These are phyloP conservation scores for Stenopsyche tienmushanensis DNA, from an alignment of 1,140 invertebrate species.

Conservation along the genomic window DNA sequence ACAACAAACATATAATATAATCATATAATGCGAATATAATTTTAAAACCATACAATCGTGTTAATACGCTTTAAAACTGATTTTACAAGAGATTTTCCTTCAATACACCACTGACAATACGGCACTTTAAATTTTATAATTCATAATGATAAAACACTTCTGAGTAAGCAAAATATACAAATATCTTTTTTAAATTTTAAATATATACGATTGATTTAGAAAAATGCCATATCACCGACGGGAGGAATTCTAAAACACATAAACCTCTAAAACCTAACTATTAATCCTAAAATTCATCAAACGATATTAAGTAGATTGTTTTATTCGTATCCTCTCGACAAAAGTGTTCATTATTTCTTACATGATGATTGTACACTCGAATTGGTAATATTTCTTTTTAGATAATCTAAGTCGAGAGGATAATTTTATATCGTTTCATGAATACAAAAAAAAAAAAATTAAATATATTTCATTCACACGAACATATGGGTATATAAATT, in stretches of 20 bases:
- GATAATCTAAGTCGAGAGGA: too few species aligned
- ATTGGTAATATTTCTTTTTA: too few species aligned
- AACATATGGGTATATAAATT: too few species aligned
- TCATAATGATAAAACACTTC: not conserved
- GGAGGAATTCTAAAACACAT: constrained; percentile 28
- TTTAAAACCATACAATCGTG: constrained; percentile 23
- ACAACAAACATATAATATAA: constrained; percentile 39
- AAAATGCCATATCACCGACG: constrained; percentile 32
- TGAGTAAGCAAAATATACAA: constrained; percentile 6
- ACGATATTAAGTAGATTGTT: constrained; percentile 10
- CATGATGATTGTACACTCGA: too few species aligned
- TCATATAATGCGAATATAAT: constrained; percentile 26
- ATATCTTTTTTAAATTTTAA: constrained; percentile 11
- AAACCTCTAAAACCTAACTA: constrained; percentile 36
- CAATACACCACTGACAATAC: constrained; percentile 10
- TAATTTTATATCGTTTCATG: not conserved
- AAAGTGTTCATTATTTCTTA: too few species aligned
- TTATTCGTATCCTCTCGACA: too few species aligned
- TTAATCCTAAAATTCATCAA: constrained; percentile 21
- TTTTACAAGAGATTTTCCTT: constrained; percentile 17
- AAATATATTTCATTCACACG: not conserved
- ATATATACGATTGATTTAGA: constrained; percentile 19
- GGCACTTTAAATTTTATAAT: constrained; percentile 19
- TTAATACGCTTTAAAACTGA: constrained; percentile 20
- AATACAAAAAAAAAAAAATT: not conserved